These are phyloP conservation scores for Drosophila biarmipes DNA, from an alignment of 1,140 invertebrate species.

Conservation along the genomic window DNA sequence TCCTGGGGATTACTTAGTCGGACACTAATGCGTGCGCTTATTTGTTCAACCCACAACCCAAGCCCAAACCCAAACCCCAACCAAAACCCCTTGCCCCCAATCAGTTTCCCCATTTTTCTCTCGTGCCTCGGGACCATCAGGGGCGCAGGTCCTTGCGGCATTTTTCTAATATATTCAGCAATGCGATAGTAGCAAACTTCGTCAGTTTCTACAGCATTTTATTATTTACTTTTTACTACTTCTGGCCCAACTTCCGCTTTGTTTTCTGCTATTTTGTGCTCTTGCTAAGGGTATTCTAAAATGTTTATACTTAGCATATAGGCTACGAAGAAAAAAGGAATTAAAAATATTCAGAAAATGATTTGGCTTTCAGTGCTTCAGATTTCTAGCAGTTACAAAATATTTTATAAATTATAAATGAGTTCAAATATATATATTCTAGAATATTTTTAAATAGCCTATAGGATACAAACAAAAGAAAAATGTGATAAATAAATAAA, in stretches of 20 bases:
- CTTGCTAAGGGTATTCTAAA: not conserved
- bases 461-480: too few species aligned
- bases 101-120: constrained; percentile 24
- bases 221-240: constrained; percentile 72
- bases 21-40: constrained; percentile 79
- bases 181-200: constrained; percentile 46
- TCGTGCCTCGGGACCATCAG: constrained; percentile 62
- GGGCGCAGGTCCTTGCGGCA: constrained; percentile 44
- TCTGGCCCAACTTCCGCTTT: constrained; percentile 21
- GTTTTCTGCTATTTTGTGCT: constrained; percentile 8
- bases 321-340: too few species aligned
- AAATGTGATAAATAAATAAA: too few species aligned
- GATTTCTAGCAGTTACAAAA: too few species aligned
- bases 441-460: too few species aligned
- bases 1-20: constrained; percentile 75
- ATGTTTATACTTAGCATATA: too few species aligned
- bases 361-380: too few species aligned
- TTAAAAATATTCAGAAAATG: too few species aligned
- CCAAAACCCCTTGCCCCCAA: constrained; percentile 17
- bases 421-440: too few species aligned
- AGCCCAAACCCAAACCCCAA: too few species aligned
- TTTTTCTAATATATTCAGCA: constrained; percentile 59
- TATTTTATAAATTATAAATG: too few species aligned
- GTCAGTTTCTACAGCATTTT: constrained; percentile 64
- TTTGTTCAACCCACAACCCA: constrained; percentile 54